Base-by-base conservation (phyloP, 2,797 vertebrate species). In the Urophycis tenuis region DNA sequence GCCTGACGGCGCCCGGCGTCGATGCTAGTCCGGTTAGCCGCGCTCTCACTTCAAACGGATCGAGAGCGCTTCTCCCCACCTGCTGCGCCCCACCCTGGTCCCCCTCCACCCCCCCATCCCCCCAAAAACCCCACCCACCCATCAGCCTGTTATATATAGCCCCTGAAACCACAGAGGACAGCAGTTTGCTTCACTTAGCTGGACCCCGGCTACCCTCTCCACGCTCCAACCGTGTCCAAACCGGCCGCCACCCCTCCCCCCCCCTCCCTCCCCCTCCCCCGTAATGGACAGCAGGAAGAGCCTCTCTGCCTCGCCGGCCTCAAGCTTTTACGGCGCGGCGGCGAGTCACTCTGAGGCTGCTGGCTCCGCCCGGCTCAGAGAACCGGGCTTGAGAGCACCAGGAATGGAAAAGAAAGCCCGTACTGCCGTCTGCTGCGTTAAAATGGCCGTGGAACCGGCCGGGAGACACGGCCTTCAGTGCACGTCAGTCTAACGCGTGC, bases 101-200 rank as follows among this genome's bases (percentile, higher is more conserved):
- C n/a, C n/a, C 30, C 75, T 36, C 75, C 69, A 31, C 60, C 39
- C 45, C 41, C 53, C 29, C 69, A 73, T 49, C 70, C 79, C 77
- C 64, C n/a, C 36, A 73, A 53, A 74, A 71, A 78, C 80, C n/a
- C n/a, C n/a, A 74, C 80, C 77, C 72, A 67, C n/a, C 73, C 74
- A 45, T 79, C 22, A n/a, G 74, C 81, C 67, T 17, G 2, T 80
- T 83, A 82, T 89, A 91, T 90, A 92, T 92, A 92, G 88, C 87
- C 75, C 87, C 78, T 77, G 87, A 80, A 84, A 87, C 86, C 85
- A 77, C 83, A 87, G 80, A 86, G 81, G 79, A 85, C 64, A 67
- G 60, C 60, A 67, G 60, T 64, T 82, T 79, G 80, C 85, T 85
- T 85, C 87, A 90, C 87, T 91, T 84, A 89, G 81, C 75, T 72